Percentiles rank a stretch among this genome's conserved stretches.
Evolutionary conservation across 2,113 vertebrate species (phyloP).

Genomic region (Seriola dumerili): DNA sequence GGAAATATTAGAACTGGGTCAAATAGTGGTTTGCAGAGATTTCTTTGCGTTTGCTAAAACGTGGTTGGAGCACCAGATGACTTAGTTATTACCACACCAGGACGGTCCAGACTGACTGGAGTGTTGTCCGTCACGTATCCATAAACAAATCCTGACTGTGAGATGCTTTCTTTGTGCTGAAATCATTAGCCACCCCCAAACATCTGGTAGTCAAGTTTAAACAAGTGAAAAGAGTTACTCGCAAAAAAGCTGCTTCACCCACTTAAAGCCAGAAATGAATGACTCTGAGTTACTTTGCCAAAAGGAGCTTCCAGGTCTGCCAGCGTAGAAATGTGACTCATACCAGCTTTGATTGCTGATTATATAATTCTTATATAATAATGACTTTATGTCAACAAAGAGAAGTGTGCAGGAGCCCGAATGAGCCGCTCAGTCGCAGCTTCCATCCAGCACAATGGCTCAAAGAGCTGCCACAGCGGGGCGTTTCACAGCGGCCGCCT

Average conservation of each 20-base stretch:
- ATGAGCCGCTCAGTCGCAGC: conserved; percentile 6
- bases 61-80: conserved; percentile 19
- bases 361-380: conserved; percentile 71
- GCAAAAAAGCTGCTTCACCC: conserved; percentile 25
- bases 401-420: conserved; percentile 26
- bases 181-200: conserved; percentile 18
- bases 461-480: background rate
- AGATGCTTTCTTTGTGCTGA: conserved; percentile 5
- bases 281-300: conserved; percentile 22
- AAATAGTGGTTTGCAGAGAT: conserved; percentile 28
- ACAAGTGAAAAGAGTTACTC: conserved; percentile 22
- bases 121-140: background rate
- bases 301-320: conserved; percentile 37
- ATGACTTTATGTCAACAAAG: conserved; percentile 48
- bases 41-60: conserved; percentile 32
- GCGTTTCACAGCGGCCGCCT: background rate
- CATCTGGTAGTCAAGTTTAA: conserved; percentile 44
- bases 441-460: background rate
- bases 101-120: conserved; percentile 11
- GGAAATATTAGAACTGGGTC: conserved; percentile 64
- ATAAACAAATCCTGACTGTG: conserved; percentile 12
- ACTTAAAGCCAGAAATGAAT: conserved; percentile 40
- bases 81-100: conserved; percentile 8
- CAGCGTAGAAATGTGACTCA: conserved; percentile 56
- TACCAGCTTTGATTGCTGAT: conserved; percentile 37